These are phyloP conservation scores for Aproaerema taeniolella DNA, from an alignment of 2,888 invertebrate genomes.

Conservation along the genomic window DNA sequence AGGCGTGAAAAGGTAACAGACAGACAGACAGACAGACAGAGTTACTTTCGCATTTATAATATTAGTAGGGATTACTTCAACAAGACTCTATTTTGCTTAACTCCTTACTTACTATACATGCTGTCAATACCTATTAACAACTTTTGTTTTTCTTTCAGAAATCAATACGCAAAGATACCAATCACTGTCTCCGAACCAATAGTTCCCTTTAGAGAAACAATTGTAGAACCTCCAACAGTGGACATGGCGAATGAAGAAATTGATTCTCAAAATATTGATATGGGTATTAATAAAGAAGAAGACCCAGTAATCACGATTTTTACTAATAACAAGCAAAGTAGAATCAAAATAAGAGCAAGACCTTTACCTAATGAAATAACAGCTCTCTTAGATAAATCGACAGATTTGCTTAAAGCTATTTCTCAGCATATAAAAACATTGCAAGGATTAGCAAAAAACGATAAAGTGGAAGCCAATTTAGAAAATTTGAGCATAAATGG, in stretches of 20 bases:
- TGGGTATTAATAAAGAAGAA: slow-evolving; percentile 57
- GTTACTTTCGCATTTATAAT: too few species aligned
- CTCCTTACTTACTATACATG: too few species aligned
- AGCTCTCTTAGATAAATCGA: slow-evolving; percentile 82
- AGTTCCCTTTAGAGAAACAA: slow-evolving; percentile 96
- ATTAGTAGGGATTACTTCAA: too few species aligned
- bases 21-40: too few species aligned
- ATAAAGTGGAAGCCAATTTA: slow-evolving; percentile 47
- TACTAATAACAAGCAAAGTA: slow-evolving; percentile 84
- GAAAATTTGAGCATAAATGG: slow-evolving; percentile 43
- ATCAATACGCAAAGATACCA: slow-evolving; percentile 89
- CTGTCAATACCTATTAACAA: too few species aligned
- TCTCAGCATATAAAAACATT: slow-evolving; percentile 65
- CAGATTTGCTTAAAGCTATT: slow-evolving; percentile 83
- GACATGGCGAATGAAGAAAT: slow-evolving; percentile 93
- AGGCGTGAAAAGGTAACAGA: too few species aligned
- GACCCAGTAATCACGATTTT: slow-evolving; percentile 77
- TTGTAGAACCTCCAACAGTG: slow-evolving; percentile 86
- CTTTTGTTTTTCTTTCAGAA: slow-evolving; percentile 52
- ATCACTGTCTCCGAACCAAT: slow-evolving; percentile 96
- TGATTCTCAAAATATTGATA: slow-evolving; percentile 76
- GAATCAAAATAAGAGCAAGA: slow-evolving; percentile 84
- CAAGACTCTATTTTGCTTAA: too few species aligned
- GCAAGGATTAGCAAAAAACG: slow-evolving; percentile 56
- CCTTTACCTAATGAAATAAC: slow-evolving; percentile 86